Percentiles rank a stretch among this genome's conserved stretches.
Conservation (phyloP, 2,797 vertebrate genomes). For the Columba guinea region DNA sequence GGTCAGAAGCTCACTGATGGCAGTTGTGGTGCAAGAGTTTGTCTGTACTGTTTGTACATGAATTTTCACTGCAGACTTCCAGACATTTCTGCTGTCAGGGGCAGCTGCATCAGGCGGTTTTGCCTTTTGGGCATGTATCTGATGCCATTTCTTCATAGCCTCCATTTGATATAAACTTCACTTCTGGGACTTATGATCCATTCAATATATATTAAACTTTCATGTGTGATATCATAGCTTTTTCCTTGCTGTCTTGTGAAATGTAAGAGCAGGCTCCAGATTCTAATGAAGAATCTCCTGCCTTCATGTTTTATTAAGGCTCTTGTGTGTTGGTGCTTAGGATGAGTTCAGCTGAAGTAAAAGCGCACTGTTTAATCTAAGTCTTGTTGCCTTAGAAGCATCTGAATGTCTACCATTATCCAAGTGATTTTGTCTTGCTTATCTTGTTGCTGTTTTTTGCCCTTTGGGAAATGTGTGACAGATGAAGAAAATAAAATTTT, state of each 20-base stretch:
- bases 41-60: not conserved
- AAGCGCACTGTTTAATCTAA: not conserved
- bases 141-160: constrained; percentile 23
- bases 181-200: constrained; percentile 47
- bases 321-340: not conserved
- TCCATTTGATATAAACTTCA: not conserved
- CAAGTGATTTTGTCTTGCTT: not conserved
- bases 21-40: not conserved
- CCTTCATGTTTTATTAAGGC: constrained; percentile 46
- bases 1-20: not conserved
- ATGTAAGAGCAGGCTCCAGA: not conserved
- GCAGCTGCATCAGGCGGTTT: not conserved
- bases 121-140: not conserved
- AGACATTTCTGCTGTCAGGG: not conserved
- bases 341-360: not conserved
- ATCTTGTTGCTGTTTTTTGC: not conserved
- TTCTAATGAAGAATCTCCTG: constrained; percentile 9
- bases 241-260: constrained; percentile 1
- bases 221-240: not conserved
- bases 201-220: constrained; percentile 46
- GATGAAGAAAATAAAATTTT: not conserved
- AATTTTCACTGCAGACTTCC: constrained; percentile 1
- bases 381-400: not conserved
- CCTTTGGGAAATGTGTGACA: not conserved
- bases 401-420: not conserved